Evolutionary conservation across 2,113 vertebrate species (phyloP).

Genomic region (Crotalus tigris): DNA sequence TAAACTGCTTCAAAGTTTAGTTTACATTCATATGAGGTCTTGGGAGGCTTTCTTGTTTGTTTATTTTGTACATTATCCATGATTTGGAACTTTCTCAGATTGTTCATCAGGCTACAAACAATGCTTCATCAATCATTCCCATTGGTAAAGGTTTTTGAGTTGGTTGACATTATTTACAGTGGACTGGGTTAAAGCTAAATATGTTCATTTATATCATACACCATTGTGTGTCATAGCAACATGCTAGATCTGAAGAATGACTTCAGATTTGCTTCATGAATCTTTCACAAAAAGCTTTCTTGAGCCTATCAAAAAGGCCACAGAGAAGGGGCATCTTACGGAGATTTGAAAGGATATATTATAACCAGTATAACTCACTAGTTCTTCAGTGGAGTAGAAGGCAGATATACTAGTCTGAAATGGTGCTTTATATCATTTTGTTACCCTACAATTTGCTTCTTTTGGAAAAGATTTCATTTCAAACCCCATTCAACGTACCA

Average conservation of each 20-base stretch:
- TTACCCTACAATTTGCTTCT: not conserved
- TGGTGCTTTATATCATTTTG: not conserved
- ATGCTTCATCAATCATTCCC: conserved; percentile 32
- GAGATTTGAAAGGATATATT: not conserved
- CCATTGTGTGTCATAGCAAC: not conserved
- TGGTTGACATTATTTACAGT: conserved; percentile 41
- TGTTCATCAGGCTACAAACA: conserved; percentile 38
- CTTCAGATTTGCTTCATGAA: not conserved
- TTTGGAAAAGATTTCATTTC: not conserved
- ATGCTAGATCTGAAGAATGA: conserved; percentile 18
- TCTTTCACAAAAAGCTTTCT: not conserved
- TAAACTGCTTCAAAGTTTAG: conserved; percentile 32
- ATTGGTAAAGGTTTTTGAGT: conserved; percentile 31
- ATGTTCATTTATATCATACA: not conserved
- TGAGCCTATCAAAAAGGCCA: not conserved
- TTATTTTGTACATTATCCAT: conserved; percentile 25
- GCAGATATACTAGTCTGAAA: not conserved
- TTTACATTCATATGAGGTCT: conserved; percentile 35
- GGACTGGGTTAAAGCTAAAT: conserved; percentile 21
- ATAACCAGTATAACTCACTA: not conserved
- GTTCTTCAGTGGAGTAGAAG: not conserved
- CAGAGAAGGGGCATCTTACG: not conserved
- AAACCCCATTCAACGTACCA: not conserved
- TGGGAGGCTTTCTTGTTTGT: conserved; percentile 14
- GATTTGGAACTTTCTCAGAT: conserved; percentile 33